phyloP scores from a whole-genome alignment of 2,113 vertebrate species.

The Bubo scandiacus region DNA sequence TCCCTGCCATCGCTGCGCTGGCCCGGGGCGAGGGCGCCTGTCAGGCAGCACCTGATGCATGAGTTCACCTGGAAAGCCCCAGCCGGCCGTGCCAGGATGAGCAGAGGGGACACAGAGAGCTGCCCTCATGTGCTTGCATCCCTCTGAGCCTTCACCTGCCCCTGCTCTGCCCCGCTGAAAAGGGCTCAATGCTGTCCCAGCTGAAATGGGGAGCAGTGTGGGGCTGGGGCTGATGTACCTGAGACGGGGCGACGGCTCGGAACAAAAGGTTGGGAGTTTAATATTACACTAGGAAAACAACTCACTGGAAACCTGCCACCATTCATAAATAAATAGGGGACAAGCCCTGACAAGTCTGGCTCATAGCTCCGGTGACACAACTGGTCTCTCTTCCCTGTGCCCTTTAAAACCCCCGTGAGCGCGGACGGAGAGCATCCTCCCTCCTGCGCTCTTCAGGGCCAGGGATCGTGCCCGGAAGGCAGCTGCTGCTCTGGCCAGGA shows the following conservation, averaged over 20 bases:
- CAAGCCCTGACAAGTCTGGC: not conserved
- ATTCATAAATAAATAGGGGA: constrained; percentile 2
- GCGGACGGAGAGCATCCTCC: not conserved
- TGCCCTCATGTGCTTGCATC: fast-evolving
- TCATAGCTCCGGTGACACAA: not conserved
- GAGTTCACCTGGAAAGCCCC: not conserved
- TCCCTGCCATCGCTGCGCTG: not conserved
- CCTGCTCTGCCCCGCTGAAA: not conserved
- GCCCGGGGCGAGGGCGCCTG: fast-evolving
- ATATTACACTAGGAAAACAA: constrained; percentile 1
- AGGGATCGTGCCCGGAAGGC: not conserved
- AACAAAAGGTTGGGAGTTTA: constrained; percentile 32
- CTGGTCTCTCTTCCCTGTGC: fast-evolving
- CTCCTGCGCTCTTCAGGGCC: not conserved
- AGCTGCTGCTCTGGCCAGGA: not conserved
- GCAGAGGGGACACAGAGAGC: not conserved
- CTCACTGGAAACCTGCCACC: not conserved
- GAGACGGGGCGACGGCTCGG: not conserved
- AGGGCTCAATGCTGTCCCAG: fast-evolving
- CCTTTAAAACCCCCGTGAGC: not conserved
- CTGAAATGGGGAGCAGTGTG: not conserved
- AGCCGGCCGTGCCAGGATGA: fast-evolving
- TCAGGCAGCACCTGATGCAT: not conserved
- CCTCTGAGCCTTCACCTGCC: fast-evolving
- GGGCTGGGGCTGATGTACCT: not conserved